phyloP scores from a whole-genome alignment of 2,888 invertebrate species.

The Ptychoptera contaminata region DNA sequence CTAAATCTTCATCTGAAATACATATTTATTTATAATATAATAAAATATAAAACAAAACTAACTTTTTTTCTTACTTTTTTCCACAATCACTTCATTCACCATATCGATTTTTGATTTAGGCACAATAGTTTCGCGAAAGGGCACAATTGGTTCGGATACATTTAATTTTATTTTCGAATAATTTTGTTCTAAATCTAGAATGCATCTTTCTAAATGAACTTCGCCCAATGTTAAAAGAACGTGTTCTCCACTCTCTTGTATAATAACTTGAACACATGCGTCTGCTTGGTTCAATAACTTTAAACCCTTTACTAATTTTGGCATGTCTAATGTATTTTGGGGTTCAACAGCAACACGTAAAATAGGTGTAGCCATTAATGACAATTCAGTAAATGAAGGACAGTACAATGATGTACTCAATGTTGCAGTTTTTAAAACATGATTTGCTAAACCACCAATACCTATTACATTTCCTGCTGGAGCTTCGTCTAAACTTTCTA shows the following conservation, averaged over 20 bases:
- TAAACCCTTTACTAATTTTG: slow-evolving; percentile 55
- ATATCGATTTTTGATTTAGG: slow-evolving; percentile 64
- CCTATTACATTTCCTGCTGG: slow-evolving; percentile 85
- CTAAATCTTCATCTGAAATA: slow-evolving; percentile 28
- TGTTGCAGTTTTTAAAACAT: slow-evolving; percentile 80
- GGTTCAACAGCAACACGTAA: slow-evolving; percentile 89
- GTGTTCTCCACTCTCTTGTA: slow-evolving; percentile 91
- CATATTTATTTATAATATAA: slow-evolving; percentile 2
- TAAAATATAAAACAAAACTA: slow-evolving; percentile 9
- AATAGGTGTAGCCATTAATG: slow-evolving; percentile 67
- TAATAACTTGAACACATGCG: slow-evolving; percentile 75
- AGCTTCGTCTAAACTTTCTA: slow-evolving; percentile 61
- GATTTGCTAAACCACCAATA: slow-evolving; percentile 71
- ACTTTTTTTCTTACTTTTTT: slow-evolving; percentile 24
- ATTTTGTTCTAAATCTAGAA: slow-evolving; percentile 70
- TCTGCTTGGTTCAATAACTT: slow-evolving; percentile 78
- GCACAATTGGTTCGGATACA: slow-evolving; percentile 90
- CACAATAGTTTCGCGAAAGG: slow-evolving; percentile 87
- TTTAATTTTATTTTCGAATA: slow-evolving; percentile 78
- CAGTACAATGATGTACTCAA: slow-evolving; percentile 65
- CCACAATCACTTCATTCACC: slow-evolving; percentile 70
- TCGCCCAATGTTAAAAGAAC: slow-evolving; percentile 92
- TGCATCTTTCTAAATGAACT: slow-evolving; percentile 89
- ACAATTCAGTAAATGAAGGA: slow-evolving; percentile 75
- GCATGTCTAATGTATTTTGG: slow-evolving; percentile 59